Evolutionary conservation across 2,113 vertebrate species (phyloP).

Genomic region (Heterotis niloticus): DNA sequence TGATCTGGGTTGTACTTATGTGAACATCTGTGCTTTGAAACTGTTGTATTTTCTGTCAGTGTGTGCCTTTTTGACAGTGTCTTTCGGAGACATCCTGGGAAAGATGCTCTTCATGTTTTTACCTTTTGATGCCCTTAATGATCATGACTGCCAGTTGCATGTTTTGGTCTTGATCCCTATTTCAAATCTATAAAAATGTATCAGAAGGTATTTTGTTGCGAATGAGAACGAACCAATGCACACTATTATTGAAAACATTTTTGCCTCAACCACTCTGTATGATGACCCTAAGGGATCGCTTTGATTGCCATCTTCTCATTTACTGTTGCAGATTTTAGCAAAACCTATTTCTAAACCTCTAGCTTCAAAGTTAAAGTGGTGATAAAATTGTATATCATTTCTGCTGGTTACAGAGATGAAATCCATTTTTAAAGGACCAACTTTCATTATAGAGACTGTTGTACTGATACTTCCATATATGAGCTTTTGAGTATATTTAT

Average conservation of each 20-base stretch:
- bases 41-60: not conserved
- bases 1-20: not conserved
- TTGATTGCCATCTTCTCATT: not conserved
- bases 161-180: no score
- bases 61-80: no score
- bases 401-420: slow-evolving; percentile 66
- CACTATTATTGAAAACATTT: no score
- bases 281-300: no score
- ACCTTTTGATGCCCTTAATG: no score
- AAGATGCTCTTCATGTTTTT: no score
- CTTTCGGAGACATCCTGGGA: no score
- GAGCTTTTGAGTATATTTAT: not conserved
- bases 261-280: no score
- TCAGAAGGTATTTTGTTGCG: no score
- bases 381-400: slow-evolving; percentile 42
- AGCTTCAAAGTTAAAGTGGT: not conserved
- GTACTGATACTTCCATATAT: not conserved
- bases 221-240: no score
- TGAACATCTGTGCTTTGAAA: not conserved
- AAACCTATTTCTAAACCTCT: not conserved
- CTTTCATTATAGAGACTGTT: not conserved
- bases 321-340: not conserved
- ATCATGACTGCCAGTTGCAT: no score
- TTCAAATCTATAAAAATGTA: no score
- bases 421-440: slow-evolving; percentile 43